phyloP scores from a whole-genome alignment of 2,888 invertebrate genomes.

The Buathra laborator region DNA sequence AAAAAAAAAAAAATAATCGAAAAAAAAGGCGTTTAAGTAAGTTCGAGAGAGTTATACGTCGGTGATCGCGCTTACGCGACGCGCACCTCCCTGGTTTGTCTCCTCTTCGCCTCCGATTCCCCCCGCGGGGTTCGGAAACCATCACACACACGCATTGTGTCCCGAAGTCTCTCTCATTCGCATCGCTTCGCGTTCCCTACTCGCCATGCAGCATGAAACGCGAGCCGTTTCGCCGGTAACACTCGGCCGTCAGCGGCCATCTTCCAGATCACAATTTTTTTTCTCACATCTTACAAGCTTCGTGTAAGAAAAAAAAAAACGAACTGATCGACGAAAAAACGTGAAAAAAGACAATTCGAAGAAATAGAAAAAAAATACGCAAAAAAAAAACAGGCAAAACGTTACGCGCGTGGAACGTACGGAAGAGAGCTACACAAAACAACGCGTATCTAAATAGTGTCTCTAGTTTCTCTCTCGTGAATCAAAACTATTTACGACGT shows the following conservation, averaged over 20 bases:
- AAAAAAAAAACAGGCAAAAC: background rate
- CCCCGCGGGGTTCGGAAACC: slow-evolving; percentile 28
- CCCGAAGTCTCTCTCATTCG: slow-evolving; percentile 34
- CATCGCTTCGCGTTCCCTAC: slow-evolving; percentile 45
- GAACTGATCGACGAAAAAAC: background rate
- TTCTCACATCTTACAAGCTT: slow-evolving; percentile 78
- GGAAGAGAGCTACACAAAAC: slow-evolving; percentile 11
- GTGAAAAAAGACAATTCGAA: slow-evolving; percentile 2
- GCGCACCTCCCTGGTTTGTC: slow-evolving; percentile 51
- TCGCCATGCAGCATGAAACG: slow-evolving; percentile 68
- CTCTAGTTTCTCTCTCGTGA: slow-evolving; percentile 15
- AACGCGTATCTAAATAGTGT: slow-evolving; percentile 10
- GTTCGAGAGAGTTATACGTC: slow-evolving; percentile 30
- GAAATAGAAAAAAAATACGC: background rate
- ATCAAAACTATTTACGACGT: slow-evolving; percentile 11
- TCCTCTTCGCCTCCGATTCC: slow-evolving; percentile 24
- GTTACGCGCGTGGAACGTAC: slow-evolving; percentile 6
- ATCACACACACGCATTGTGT: slow-evolving; percentile 6
- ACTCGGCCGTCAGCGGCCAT: slow-evolving; percentile 87
- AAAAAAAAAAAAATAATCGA: background rate
- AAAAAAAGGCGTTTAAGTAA: background rate
- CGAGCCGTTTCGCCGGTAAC: slow-evolving; percentile 71
- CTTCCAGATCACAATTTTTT: slow-evolving; percentile 86
- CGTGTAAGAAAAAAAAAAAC: slow-evolving; percentile 38
- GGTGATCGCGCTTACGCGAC: slow-evolving; percentile 48